Evolutionary conservation across 2,888 invertebrate species (phyloP).

Genomic region (Anaspis maculata): DNA sequence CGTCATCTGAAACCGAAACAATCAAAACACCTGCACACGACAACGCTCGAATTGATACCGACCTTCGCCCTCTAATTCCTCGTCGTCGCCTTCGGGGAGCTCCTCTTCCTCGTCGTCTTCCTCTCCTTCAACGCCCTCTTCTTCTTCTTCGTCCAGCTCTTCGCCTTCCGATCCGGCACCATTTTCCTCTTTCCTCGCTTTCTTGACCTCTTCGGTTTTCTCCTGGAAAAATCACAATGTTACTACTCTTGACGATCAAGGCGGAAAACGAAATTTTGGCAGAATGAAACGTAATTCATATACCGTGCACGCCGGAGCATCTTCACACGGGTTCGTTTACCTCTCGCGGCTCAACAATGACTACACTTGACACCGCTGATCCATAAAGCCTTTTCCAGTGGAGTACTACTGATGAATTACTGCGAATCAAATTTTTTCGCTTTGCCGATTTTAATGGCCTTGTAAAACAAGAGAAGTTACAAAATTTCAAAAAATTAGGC

Average conservation of each 20-base stretch:
- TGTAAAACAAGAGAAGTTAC: no score
- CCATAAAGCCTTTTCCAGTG: no score
- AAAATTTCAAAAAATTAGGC: no score
- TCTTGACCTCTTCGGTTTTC: conserved; percentile 66
- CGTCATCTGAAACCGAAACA: conserved; percentile 34
- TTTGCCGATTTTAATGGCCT: no score
- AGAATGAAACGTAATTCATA: background rate
- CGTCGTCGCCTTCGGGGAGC: conserved; percentile 41
- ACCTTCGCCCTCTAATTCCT: conserved; percentile 43
- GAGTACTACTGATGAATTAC: no score
- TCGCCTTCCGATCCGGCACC: conserved; percentile 56
- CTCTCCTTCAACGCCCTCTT: conserved; percentile 37
- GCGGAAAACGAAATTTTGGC: background rate
- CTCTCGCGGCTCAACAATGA: no score
- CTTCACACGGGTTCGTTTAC: no score
- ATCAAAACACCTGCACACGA: conserved; percentile 2
- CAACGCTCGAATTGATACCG: conserved; percentile 8
- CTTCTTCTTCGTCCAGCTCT: conserved; percentile 59
- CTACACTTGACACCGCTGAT: no score
- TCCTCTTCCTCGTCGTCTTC: conserved; percentile 43
- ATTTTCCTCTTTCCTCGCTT: conserved; percentile 73
- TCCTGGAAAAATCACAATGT: conserved; percentile 55
- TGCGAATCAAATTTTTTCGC: no score
- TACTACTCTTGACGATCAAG: background rate
- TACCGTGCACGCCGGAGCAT: no score